Conservation (phyloP, 2,113 vertebrate species). For the Formicarius rufipectus region DNA sequence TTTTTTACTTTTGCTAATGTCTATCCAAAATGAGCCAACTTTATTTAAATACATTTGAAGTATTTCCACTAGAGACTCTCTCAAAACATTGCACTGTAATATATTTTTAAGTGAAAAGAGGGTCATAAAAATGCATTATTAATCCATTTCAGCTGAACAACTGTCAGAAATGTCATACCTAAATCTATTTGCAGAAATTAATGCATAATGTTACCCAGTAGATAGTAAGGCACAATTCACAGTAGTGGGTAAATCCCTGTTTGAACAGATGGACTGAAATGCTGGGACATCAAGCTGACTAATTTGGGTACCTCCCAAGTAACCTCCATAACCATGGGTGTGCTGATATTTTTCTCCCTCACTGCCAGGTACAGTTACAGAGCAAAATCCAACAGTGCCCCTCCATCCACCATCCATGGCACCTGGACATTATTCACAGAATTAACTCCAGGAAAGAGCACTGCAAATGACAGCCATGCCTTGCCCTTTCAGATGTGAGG, state of each 20-base stretch:
- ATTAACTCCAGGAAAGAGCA: background rate
- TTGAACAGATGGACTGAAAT: constrained; percentile 66
- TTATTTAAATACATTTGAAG: background rate
- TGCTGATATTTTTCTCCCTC: constrained; percentile 2
- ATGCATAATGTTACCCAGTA: constrained; percentile 35
- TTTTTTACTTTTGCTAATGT: background rate
- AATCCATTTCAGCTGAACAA: constrained; percentile 57
- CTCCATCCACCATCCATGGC: rapidly evolving
- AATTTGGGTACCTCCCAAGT: constrained; percentile 64
- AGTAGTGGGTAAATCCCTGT: constrained; percentile 40
- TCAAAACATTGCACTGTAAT: background rate
- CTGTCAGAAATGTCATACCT: constrained; percentile 61
- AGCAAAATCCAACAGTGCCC: background rate
- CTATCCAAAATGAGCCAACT: background rate
- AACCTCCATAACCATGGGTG: constrained; percentile 34
- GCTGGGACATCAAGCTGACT: constrained; percentile 40
- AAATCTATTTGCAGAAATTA: constrained; percentile 58
- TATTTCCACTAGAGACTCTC: background rate
- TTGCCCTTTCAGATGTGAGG: background rate
- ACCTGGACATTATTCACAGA: background rate
- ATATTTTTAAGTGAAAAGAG: constrained; percentile 31
- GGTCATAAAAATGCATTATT: constrained; percentile 55
- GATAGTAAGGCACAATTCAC: constrained; percentile 9
- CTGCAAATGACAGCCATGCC: background rate
- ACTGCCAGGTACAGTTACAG: background rate